Evolutionary conservation across 2,888 invertebrate genomes (phyloP).

Genomic region (Parnassius mnemosyne): DNA sequence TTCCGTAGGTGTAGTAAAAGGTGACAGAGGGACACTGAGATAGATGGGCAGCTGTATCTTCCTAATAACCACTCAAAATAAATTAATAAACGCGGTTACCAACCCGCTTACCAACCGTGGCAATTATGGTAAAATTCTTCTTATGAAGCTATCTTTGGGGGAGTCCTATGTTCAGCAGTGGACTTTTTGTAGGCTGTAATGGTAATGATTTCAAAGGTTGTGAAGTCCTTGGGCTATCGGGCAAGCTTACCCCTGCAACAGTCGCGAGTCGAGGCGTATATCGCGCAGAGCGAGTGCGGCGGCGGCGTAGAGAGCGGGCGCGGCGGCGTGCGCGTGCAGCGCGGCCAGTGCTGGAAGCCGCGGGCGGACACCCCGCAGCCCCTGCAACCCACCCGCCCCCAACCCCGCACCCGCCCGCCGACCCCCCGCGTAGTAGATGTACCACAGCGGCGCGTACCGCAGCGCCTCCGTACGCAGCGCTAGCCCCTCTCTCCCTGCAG

Average conservation of each 20-base stretch:
- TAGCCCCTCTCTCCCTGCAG: constrained; percentile 36
- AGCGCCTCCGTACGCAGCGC: constrained; percentile 45
- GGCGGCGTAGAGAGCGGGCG: constrained; percentile 42
- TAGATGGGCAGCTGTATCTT: too few relatives aligned
- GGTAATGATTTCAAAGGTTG: too few relatives aligned
- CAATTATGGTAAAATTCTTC: too few relatives aligned
- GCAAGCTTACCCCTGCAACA: constrained; percentile 38
- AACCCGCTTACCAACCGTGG: too few relatives aligned
- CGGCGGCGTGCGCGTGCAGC: constrained; percentile 45
- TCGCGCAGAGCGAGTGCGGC: constrained; percentile 38
- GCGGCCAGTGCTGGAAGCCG: constrained; percentile 37
- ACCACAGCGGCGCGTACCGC: constrained; percentile 42
- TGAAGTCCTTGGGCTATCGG: background rate
- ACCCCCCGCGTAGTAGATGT: constrained; percentile 49
- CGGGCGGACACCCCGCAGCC: constrained; percentile 30
- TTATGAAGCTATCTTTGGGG: too few relatives aligned
- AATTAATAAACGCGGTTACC: too few relatives aligned
- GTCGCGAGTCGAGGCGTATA: constrained; percentile 34
- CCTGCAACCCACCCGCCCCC: constrained; percentile 33
- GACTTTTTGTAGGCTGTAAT: too few relatives aligned
- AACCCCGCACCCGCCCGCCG: constrained; percentile 30
- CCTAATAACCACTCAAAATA: too few relatives aligned
- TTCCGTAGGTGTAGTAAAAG: too few relatives aligned
- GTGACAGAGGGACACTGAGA: too few relatives aligned
- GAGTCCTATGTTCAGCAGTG: too few relatives aligned